These are phyloP conservation scores for Alligator sinensis DNA, from an alignment of 2,113 vertebrate species.

Conservation along the genomic window DNA sequence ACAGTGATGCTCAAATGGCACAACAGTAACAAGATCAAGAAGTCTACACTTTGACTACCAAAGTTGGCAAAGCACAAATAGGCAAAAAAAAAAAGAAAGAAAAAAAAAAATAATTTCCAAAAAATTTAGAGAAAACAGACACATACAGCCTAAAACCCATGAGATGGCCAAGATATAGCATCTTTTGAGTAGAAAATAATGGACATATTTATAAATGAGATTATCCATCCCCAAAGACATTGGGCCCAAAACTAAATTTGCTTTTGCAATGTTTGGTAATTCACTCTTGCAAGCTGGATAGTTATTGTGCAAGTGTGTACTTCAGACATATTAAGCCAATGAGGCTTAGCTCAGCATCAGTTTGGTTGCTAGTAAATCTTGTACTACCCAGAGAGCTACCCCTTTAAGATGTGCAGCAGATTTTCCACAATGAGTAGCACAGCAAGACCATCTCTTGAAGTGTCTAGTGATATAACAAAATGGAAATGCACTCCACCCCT, in stretches of 20 bases:
- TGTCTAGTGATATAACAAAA: background rate
- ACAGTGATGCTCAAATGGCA: background rate
- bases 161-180: background rate
- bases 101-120: background rate
- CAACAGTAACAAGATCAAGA: background rate
- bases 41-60: background rate
- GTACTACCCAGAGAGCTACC: background rate
- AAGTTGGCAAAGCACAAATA: background rate
- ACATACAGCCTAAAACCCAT: background rate
- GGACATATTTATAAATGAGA: slow-evolving; percentile 32
- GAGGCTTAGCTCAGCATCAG: background rate
- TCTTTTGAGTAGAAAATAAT: background rate
- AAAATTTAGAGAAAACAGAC: background rate
- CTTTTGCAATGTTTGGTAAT: background rate
- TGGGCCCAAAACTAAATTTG: background rate
- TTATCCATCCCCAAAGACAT: background rate
- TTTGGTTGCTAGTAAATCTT: background rate
- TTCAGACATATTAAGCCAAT: background rate
- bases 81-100: background rate
- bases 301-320: background rate
- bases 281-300: background rate
- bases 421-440: background rate
- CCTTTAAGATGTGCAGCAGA: background rate
- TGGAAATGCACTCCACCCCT: background rate
- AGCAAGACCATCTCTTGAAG: background rate